Evolutionary conservation across 2,888 invertebrate species (phyloP).

Genomic region (Resseliella maxima): DNA sequence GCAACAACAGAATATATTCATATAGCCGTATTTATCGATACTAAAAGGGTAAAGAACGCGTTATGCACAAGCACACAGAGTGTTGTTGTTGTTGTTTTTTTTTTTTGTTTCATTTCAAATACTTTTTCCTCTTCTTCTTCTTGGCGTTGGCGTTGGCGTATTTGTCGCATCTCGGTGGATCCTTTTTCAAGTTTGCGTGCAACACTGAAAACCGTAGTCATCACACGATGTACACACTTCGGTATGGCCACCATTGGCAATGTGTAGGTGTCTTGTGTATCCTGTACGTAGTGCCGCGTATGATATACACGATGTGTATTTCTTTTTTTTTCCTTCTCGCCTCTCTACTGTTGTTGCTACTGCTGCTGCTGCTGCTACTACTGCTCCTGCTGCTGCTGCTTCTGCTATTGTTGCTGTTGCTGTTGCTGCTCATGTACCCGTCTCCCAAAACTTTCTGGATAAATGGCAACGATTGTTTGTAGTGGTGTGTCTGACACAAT

Average conservation of each 20-base stretch:
- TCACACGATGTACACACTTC: constrained; percentile 13
- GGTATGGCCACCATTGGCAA: constrained; percentile 4
- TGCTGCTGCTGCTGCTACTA: background rate
- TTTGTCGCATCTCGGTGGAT: constrained; percentile 44
- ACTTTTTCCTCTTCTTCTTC: background rate
- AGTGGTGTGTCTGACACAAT: constrained; percentile 54
- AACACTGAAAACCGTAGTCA: background rate
- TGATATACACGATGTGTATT: background rate
- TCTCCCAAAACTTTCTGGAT: background rate
- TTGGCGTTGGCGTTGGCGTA: constrained; percentile 8
- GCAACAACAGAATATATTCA: too few relatives aligned
- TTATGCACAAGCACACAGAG: background rate
- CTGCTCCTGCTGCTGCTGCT: background rate
- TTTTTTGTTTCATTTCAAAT: too few relatives aligned
- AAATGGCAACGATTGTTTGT: background rate
- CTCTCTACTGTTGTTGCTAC: background rate
- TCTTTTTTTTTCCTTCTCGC: background rate
- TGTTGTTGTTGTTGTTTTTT: too few relatives aligned
- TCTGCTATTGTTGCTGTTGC: background rate
- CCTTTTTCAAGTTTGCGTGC: constrained; percentile 30
- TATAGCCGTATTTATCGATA: background rate
- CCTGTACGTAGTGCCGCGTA: background rate
- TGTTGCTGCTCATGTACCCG: background rate
- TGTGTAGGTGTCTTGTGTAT: constrained; percentile 38
- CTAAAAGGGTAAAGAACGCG: background rate